Evolutionary conservation across 2,888 invertebrate genomes (phyloP).

Genomic region (Cantharis nigra): DNA sequence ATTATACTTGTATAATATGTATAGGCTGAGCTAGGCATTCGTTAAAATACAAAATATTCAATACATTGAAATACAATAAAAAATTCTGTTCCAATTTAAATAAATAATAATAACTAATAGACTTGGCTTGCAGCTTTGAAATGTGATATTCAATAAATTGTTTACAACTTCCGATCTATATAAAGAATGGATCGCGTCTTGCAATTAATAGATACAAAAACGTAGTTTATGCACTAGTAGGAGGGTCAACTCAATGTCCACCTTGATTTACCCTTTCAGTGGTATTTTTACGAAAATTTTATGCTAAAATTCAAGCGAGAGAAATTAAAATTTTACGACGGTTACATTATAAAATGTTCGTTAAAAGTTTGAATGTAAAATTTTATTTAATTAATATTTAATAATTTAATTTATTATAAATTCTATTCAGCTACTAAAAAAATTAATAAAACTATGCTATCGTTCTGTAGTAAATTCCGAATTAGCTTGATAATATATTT

Average conservation of each 20-base stretch:
- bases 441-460: background rate
- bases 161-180: background rate
- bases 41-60: too few species aligned
- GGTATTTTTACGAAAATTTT: background rate
- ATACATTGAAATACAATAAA: too few species aligned
- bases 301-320: background rate
- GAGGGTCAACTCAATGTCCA: background rate
- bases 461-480: background rate
- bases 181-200: background rate
- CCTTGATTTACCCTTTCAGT: background rate
- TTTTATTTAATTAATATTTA: background rate
- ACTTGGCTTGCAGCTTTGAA: background rate
- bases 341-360: too few species aligned
- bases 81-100: background rate
- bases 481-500: background rate
- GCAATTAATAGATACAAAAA: background rate
- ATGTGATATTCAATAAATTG: background rate
- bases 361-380: too few species aligned
- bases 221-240: background rate
- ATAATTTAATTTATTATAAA: background rate
- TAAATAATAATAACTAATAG: background rate
- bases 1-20: too few species aligned
- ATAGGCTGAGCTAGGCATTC: too few species aligned
- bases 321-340: background rate
- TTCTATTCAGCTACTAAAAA: background rate